Percentiles rank a stretch among this genome's conserved stretches.
phyloP scores from a whole-genome alignment of 1,140 invertebrate species.

The Drosophila lacteicornis region DNA sequence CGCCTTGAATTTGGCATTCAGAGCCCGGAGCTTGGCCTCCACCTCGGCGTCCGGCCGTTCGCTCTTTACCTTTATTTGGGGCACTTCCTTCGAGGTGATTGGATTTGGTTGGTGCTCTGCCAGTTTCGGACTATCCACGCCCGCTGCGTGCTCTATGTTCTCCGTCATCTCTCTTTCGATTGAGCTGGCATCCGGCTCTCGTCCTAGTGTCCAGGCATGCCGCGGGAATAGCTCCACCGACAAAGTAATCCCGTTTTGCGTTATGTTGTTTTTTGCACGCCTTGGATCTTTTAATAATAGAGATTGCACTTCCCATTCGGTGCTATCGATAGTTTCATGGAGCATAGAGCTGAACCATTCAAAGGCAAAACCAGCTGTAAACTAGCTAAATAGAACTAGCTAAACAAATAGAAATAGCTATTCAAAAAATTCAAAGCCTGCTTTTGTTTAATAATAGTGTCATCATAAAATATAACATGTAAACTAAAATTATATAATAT shows the following conservation, averaged over 20 bases:
- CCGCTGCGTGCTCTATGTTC: conserved; percentile 40
- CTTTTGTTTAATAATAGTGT: neutral
- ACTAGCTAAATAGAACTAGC: neutral
- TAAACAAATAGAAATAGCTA: no score
- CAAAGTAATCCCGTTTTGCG: neutral
- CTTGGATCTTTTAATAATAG: conserved; percentile 31
- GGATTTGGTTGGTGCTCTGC: conserved; percentile 20
- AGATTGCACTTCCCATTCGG: neutral
- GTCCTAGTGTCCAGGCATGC: conserved; percentile 16
- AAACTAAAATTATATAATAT: no score
- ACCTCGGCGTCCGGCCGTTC: conserved; percentile 64
- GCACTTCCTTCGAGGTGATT: neutral
- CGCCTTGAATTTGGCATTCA: conserved; percentile 58
- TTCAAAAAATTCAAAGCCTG: neutral
- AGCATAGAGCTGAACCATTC: neutral
- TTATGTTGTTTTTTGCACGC: conserved; percentile 42
- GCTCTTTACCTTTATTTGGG: conserved; percentile 49
- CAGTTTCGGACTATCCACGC: conserved; percentile 34
- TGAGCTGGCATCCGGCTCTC: conserved; percentile 2
- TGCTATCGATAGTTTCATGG: conserved; percentile 7
- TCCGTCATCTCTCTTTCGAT: conserved; percentile 57
- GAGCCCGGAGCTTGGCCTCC: conserved; percentile 58
- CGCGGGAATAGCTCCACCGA: neutral
- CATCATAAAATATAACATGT: no score
- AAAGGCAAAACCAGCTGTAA: neutral